Evolutionary conservation across 2,888 invertebrate species (phyloP), one percentile per base, ranked within the genome.

Genomic region (Epinotia ramella): DNA sequence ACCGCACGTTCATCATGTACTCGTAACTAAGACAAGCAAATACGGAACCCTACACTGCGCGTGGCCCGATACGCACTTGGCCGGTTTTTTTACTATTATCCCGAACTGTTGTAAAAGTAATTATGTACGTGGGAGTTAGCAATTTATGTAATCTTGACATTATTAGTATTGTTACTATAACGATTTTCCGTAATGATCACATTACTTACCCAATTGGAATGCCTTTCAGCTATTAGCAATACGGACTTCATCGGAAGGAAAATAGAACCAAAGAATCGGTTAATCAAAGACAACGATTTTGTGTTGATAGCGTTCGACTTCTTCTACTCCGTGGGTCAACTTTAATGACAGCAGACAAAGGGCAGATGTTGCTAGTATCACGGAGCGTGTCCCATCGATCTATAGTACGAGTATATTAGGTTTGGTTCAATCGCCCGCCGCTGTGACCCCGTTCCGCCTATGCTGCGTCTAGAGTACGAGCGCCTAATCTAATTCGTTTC

Each of bases 381-480:
- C 57, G 72, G 75, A 75, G 57, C 70, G 76, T 75, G 59, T 71
- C 72, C 76, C 77, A 73, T 78, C 81, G 79, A 81, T 83, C 81
- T 79, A 73, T 79, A 79, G 20, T 20, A 20, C 1, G 20, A 1
- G 79, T 78, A 84, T 84, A 86, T 86, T 86, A 84, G 84, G 81
- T 81, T 81, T 80, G 79, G 81, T 82, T 79, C 79, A 78, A 81
- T 80, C 81, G 80, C 78, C 80, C 80, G 78, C 81, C 78, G 74
- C 80, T 79, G 80, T 78, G 80, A 69, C 73, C 73, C 68, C 65
- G 73, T 69, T 72, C 73, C 63, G 71, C 49, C 72, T 66, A 66
- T 60, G 49, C 64, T 73, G 64, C 66, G 66, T 56, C 62, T 79
- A 77, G 75, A 78, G 79, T 79, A 79, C 77, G 77, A 79, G 73